Percentiles rank a stretch among this genome's conserved stretches.
phyloP scores from a whole-genome alignment of 2,888 invertebrate genomes.

The Protophormia terraenovae region DNA sequence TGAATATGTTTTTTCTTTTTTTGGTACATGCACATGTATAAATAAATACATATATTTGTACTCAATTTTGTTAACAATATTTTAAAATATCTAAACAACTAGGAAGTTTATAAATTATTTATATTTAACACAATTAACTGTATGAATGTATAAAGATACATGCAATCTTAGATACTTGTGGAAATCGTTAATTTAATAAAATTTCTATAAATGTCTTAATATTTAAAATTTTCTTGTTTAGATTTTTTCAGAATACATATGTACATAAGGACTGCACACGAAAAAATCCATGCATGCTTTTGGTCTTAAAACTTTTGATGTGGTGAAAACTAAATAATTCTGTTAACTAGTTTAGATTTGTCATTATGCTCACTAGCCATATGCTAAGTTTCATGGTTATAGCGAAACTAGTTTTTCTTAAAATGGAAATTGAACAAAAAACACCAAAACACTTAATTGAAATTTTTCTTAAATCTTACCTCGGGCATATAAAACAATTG shows the following conservation, averaged over 20 bases:
- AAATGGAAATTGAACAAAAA: no score
- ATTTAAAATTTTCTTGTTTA: background rate
- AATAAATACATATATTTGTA: constrained; percentile 19
- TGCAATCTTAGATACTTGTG: background rate
- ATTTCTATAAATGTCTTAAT: background rate
- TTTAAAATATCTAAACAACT: background rate
- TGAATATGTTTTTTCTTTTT: background rate
- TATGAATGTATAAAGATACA: background rate
- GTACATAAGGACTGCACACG: no score
- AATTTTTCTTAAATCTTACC: no score
- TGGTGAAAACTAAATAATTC: no score
- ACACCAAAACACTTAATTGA: no score
- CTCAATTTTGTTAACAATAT: background rate
- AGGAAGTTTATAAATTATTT: constrained; percentile 27
- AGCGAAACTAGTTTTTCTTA: no score
- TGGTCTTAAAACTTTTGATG: no score
- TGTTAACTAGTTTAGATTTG: no score
- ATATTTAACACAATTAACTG: background rate
- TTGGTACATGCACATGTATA: constrained; percentile 6
- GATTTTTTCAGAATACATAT: background rate
- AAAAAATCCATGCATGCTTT: no score
- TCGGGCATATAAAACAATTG: no score
- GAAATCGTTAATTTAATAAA: background rate
- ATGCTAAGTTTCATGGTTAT: no score
- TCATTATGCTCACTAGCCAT: no score